A percentile compares a stretch with the other conserved stretches of the same genome.
Evolutionary conservation across 2,113 vertebrate species (phyloP).

Genomic region (Rutilus rutilus): DNA sequence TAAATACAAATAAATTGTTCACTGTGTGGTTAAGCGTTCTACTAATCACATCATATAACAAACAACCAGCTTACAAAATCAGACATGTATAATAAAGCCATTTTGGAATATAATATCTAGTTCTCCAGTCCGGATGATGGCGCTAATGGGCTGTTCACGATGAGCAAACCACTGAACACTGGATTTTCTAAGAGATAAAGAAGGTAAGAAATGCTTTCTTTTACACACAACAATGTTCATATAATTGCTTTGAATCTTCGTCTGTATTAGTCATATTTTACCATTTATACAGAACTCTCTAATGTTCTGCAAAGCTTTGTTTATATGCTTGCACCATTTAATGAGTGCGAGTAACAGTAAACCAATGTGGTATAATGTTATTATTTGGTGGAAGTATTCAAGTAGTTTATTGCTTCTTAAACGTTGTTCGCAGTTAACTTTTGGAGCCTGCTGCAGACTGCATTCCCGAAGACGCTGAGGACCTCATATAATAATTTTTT

Average conservation of each 20-base stretch:
- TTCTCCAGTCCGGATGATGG: slow-evolving; percentile 28
- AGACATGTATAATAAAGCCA: neutral
- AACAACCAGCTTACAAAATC: neutral
- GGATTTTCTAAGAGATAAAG: neutral
- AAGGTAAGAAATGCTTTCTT: neutral
- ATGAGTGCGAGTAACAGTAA: neutral
- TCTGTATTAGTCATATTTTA: neutral
- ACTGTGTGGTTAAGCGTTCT: neutral
- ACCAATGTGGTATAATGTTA: neutral
- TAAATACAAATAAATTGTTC: too few relatives aligned
- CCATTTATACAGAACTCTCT: neutral
- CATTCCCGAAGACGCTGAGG: neutral
- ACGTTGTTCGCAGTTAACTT: neutral
- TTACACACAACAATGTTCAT: neutral
- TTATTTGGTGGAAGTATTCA: neutral
- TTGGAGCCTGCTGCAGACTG: neutral
- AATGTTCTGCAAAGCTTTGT: neutral
- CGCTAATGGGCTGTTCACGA: neutral
- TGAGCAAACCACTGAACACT: neutral
- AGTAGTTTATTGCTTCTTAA: neutral
- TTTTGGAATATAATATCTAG: neutral
- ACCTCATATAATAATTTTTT: neutral
- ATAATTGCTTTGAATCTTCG: neutral
- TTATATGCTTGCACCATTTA: neutral
- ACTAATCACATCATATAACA: neutral